Base-by-base conservation (phyloP, 2,888 invertebrate species). In the Drosophila neutralis region DNA sequence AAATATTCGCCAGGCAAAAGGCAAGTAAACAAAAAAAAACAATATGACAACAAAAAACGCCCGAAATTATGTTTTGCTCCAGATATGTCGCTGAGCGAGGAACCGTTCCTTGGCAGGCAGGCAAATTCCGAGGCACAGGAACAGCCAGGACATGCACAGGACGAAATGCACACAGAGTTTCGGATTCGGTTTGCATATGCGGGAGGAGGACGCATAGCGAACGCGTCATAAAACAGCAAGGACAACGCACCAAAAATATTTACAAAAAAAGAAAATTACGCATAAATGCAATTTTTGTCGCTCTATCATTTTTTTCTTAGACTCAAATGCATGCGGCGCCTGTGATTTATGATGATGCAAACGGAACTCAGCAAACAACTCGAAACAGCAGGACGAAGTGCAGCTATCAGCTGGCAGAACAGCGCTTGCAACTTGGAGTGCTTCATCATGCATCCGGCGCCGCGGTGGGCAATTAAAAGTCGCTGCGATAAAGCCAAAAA, bases 261-360 rank as follows among this genome's bases (percentile, higher is more conserved):
- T 83, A 67, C 66, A 70, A 72, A 77, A 76, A 80, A 21, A 8
- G 38, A 52, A 53, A 27, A 72, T 71, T 61, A 62, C 65, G 66
- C 77, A 62, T 69, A 81, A 82, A 82, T 78, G 81, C 73, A 83
- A 80, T 77, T 86, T 67, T 69, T 70, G 63, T 60, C 48, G n/a
- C 24, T 35, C 6, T 36, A 65, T 69, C 59, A 61, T 53, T 68
- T 69, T 35, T 59, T 38, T 58, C 63, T 72, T 67, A 49, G 38
- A 54, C 42, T 80, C 70, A 75, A 66, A 66, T 84, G 85, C 91
- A 91, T 87, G 88, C 76, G 77, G 90, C 69, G 85, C 80, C 69
- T 83, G 82, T 89, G 84, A 91, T 91, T 91, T 91, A 92, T 87
- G 90, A 82, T 85, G 80, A 87, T 86, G 83, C 84, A 64, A 82